Conservation (phyloP, 2,888 invertebrate species). For the Rosalia funebris region DNA sequence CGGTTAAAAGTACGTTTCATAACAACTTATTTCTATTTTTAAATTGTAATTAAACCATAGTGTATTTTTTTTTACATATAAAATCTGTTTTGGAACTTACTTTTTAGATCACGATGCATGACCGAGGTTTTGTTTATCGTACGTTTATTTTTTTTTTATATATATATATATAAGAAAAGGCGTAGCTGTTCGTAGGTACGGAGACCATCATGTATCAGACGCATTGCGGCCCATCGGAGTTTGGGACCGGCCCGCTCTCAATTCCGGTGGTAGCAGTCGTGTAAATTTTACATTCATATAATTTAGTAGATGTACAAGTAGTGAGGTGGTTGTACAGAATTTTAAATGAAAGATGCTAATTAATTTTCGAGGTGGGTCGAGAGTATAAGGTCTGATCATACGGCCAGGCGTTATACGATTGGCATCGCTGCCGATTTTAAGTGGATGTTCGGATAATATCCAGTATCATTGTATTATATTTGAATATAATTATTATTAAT, state of each 20-base stretch:
- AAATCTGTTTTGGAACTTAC: slow-evolving; percentile 41
- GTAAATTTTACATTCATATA: slow-evolving; percentile 42
- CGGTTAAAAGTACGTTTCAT: slow-evolving; percentile 49
- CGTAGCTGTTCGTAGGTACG: slow-evolving; percentile 18
- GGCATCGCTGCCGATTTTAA: slow-evolving; percentile 31
- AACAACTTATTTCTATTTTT: slow-evolving; percentile 38
- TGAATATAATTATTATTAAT: slow-evolving; percentile 60
- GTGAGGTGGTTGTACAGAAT: slow-evolving; percentile 64
- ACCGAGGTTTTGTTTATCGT: slow-evolving; percentile 36
- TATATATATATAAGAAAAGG: slow-evolving; percentile 13
- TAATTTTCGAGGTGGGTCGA: slow-evolving; percentile 34
- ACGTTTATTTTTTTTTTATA: slow-evolving; percentile 34
- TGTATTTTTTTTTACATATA: slow-evolving; percentile 16
- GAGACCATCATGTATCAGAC: slow-evolving; percentile 30
- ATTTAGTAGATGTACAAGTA: slow-evolving; percentile 62
- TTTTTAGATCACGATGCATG: slow-evolving; percentile 44
- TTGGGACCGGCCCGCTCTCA: neutral
- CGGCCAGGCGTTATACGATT: slow-evolving; percentile 10
- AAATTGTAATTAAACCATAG: slow-evolving; percentile 15
- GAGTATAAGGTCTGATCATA: slow-evolving; percentile 31
- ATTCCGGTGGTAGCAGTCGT: neutral
- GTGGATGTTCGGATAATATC: slow-evolving; percentile 33
- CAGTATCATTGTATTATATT: slow-evolving; percentile 60
- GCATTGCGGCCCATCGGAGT: neutral
- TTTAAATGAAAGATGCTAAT: slow-evolving; percentile 54